Conservation (phyloP, 2,113 vertebrate genomes). For the Craseonycteris thonglongyai region DNA sequence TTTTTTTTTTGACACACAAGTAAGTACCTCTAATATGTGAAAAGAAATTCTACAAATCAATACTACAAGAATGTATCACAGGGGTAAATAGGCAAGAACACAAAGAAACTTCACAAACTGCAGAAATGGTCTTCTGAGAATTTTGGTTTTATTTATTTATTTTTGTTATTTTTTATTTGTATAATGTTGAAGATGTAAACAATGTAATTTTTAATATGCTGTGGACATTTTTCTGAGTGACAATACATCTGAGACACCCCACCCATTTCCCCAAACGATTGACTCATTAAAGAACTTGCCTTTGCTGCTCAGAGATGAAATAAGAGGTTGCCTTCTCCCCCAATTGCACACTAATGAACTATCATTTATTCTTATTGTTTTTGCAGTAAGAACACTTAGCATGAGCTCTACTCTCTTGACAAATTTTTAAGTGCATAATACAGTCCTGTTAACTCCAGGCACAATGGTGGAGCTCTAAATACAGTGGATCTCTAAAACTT, state of each 20-base stretch:
- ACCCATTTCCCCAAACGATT: not conserved
- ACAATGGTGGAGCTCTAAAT: not conserved
- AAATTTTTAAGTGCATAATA: not conserved
- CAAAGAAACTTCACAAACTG: not conserved
- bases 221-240: not conserved
- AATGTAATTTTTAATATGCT: not conserved
- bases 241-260: not conserved
- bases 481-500: not conserved
- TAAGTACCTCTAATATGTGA: not conserved
- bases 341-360: not conserved
- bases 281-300: not conserved
- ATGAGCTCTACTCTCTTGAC: not conserved
- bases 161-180: not conserved
- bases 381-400: not conserved
- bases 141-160: not conserved
- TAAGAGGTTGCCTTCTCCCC: not conserved
- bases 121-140: not conserved
- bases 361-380: not conserved
- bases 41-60: not conserved
- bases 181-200: not conserved
- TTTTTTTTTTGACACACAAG: not conserved
- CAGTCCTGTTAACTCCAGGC: not conserved
- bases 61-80: not conserved
- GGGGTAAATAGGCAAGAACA: not conserved
- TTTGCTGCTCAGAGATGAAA: not conserved